A percentile compares a stretch with the other conserved stretches of the same genome.
phyloP scores from a whole-genome alignment of 2,797 vertebrate species.

The Avahi laniger region DNA sequence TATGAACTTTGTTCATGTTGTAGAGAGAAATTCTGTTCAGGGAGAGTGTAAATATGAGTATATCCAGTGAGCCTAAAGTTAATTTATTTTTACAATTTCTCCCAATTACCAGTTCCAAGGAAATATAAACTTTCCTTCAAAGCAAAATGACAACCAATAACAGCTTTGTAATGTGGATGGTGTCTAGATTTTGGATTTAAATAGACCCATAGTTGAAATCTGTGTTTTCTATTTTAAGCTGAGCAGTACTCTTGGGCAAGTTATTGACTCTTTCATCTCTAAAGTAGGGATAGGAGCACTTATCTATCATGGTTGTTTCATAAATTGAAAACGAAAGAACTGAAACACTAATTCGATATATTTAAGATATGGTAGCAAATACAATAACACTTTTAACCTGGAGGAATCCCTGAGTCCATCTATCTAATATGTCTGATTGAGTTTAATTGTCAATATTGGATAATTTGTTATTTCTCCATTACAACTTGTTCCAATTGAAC shows the following conservation, averaged over 20 bases:
- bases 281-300: background rate
- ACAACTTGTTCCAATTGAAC: background rate
- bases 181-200: background rate
- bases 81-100: background rate
- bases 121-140: background rate
- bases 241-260: background rate
- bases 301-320: background rate
- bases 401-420: background rate
- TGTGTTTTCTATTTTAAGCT: background rate
- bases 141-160: background rate
- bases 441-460: background rate
- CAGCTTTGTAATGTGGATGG: background rate
- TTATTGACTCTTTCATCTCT: background rate
- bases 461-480: background rate
- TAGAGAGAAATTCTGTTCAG: background rate
- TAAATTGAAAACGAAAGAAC: background rate
- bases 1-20: background rate
- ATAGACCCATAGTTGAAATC: background rate
- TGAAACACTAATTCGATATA: background rate
- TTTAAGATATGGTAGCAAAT: background rate
- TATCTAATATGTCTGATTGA: background rate
- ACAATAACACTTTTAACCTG: background rate
- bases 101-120: background rate
- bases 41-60: background rate
- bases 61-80: background rate